Base-by-base conservation (phyloP, 2,113 vertebrate species). In the Planiliza haematocheilus region DNA sequence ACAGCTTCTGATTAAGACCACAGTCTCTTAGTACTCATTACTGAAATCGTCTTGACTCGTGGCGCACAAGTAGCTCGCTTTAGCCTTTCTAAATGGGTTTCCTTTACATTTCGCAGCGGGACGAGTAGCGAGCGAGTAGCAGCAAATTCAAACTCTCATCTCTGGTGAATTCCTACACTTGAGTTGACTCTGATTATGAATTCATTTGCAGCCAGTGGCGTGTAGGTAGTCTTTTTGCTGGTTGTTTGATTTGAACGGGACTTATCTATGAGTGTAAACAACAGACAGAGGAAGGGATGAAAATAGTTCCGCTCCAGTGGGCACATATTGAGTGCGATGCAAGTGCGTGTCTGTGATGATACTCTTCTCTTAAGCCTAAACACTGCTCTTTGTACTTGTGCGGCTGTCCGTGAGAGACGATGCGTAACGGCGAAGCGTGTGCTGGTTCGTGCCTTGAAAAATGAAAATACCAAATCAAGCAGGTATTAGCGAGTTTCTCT, bases 171-270 rank as follows among this genome's bases (percentile, higher is more conserved):
- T 72, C 43, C 36, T 71, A 16, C n/a, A 20, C 65, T 81, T 41
- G 30, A 52, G 57, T 55, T 38, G 8, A 62, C 41, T 69, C 52
- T 50, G 30, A 75, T 72, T 70, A 48, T 60, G 16, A 78, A 64
- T 12, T 61, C 42, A 77, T n/a, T 38, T 77, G 46, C 75, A 75
- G 75, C 38, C 57, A 46, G 49, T 2, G n/a, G 10, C 46, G 66
- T 70, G 70, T 77, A 34, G 50, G 59, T 16, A 17, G 42, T 34
- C 72, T 52, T 59, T n/a, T 70, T 43, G 36, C 8, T 65, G 18
- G 39, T 67, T 57, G 21, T 52, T 78, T 80, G 80, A 83, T 82
- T 79, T 84, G 41, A 82, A 79, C 72, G 58, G 73, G 53, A 82
- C 38, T 67, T 61, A 70, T 77, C 55, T 67, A 46, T 0, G 16